phyloP scores from a whole-genome alignment of 1,140 invertebrate genomes.

The Drosophila lini region DNA sequence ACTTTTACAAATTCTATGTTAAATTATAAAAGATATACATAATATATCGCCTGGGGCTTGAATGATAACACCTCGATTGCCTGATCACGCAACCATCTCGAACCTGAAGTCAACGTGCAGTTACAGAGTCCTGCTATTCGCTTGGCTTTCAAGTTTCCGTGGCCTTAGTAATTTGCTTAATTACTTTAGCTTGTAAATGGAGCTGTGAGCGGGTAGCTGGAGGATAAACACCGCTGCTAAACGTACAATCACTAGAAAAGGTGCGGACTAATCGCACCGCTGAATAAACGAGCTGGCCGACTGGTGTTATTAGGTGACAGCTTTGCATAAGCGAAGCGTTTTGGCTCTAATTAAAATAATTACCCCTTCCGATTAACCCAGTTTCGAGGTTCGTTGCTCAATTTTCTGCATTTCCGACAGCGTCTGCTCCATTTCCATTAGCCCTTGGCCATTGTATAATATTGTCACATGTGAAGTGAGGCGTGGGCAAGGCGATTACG shows the following conservation, averaged over 20 bases:
- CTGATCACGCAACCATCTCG: conserved; percentile 25
- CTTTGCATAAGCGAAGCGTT: conserved; percentile 66
- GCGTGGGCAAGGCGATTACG: conserved; percentile 76
- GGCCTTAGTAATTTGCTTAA: conserved; percentile 80
- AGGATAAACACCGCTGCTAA: conserved; percentile 34
- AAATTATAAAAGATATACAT: no score
- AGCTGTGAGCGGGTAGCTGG: conserved; percentile 13
- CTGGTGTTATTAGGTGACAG: conserved; percentile 65
- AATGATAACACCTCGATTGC: no score
- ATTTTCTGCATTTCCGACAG: conserved; percentile 66
- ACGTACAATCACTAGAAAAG: conserved; percentile 39
- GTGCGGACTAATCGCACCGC: conserved; percentile 53
- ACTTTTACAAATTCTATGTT: background rate
- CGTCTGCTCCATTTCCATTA: conserved; percentile 63
- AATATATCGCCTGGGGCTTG: no score
- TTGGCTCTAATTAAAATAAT: conserved; percentile 82
- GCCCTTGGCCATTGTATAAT: conserved; percentile 68
- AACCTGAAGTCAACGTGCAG: background rate
- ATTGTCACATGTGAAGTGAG: conserved; percentile 83
- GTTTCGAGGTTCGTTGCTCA: conserved; percentile 69
- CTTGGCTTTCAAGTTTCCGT: conserved; percentile 38
- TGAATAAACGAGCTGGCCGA: conserved; percentile 45
- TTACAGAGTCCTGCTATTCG: conserved; percentile 43
- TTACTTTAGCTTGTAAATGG: conserved; percentile 76
- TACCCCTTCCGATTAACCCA: conserved; percentile 78